Evolutionary conservation across 2,113 vertebrate genomes (phyloP).

Genomic region (Oncorhynchus clarkii): DNA sequence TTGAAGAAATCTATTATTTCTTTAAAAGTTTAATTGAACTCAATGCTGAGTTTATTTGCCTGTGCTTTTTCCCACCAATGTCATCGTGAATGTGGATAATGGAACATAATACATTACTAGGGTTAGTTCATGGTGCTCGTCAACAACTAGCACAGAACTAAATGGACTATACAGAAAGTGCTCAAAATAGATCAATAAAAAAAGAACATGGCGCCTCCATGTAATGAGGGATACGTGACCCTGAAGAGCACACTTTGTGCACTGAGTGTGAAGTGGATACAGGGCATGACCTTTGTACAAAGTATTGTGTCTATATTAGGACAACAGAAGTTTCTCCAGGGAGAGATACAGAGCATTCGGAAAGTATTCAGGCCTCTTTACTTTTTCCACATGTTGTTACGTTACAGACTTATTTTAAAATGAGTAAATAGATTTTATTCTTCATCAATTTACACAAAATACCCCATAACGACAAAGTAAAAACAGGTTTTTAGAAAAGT

Average conservation of each 20-base stretch:
- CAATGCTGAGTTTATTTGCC: slow-evolving; percentile 1
- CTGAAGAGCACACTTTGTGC: neutral
- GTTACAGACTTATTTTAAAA: no score
- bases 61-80: slow-evolving; percentile 24
- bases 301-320: no score
- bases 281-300: no score
- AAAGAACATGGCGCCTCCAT: neutral
- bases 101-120: slow-evolving; percentile 28
- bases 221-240: neutral
- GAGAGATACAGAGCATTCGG: no score
- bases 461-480: no score
- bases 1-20: slow-evolving; percentile 14
- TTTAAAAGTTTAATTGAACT: slow-evolving; percentile 34
- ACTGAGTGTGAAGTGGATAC: no score
- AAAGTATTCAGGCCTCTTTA: no score
- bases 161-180: slow-evolving; percentile 25
- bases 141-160: slow-evolving; percentile 28
- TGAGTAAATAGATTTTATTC: no score
- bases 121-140: slow-evolving; percentile 27
- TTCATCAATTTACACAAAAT: no score
- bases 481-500: no score
- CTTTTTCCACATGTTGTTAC: no score
- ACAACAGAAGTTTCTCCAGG: no score
- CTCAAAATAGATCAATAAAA: slow-evolving; percentile 10
- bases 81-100: slow-evolving; percentile 29